Conservation (phyloP, 2,888 invertebrate genomes). For the Candidula unifasciata region DNA sequence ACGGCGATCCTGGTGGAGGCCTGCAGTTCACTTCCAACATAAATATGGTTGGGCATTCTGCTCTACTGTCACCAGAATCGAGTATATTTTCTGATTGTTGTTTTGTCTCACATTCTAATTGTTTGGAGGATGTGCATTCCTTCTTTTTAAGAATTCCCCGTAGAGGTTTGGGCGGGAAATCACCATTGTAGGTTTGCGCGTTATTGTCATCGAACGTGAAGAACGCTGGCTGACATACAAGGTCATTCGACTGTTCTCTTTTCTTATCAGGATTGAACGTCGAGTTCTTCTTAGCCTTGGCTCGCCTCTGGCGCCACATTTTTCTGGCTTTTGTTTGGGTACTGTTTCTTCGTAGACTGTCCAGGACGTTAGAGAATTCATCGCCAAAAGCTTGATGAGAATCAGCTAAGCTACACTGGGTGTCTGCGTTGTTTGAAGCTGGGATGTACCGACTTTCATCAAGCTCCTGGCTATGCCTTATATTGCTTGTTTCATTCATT, state of each 20-base stretch:
- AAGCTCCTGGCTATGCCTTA: background rate
- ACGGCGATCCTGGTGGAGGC: background rate
- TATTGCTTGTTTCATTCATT: background rate
- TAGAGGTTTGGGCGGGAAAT: slow-evolving; percentile 18
- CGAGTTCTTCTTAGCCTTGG: slow-evolving; percentile 14
- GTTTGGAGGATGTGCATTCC: background rate
- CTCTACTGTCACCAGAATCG: background rate
- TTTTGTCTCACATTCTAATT: background rate
- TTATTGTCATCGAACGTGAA: slow-evolving; percentile 20
- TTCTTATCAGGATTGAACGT: background rate
- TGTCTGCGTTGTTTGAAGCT: background rate
- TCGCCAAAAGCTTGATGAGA: background rate
- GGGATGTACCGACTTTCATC: background rate
- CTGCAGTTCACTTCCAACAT: background rate
- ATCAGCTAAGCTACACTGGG: background rate
- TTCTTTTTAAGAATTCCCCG: slow-evolving; percentile 38
- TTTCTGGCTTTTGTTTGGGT: slow-evolving; percentile 42
- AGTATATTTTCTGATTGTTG: background rate
- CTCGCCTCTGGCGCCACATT: slow-evolving; percentile 41
- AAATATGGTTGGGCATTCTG: no score
- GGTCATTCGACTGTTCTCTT: background rate
- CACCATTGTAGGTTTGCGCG: background rate
- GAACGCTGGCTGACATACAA: background rate
- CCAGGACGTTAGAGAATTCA: slow-evolving; percentile 42
- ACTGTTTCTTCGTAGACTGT: slow-evolving; percentile 44